Conservation (phyloP, 2,113 vertebrate species). For the Hipposideros armiger region DNA sequence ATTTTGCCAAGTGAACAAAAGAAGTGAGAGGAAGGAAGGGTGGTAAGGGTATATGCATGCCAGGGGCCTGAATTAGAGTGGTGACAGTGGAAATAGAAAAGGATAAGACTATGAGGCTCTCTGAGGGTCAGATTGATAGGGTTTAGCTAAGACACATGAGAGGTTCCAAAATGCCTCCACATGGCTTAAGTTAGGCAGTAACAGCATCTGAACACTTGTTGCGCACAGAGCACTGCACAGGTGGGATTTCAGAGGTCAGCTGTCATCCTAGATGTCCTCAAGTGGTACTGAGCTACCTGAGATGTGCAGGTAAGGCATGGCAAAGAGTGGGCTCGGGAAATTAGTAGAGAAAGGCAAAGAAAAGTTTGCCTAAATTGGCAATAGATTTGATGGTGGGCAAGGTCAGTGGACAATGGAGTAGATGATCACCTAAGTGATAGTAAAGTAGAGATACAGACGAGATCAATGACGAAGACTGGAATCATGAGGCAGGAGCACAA, state of each 20-base stretch:
- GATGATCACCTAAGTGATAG: not conserved
- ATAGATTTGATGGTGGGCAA: slow-evolving; percentile 21
- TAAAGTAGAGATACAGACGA: not conserved
- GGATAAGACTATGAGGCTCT: not conserved
- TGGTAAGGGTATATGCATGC: not conserved
- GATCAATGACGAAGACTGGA: not conserved
- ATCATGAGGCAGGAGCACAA: not conserved
- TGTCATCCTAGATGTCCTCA: slow-evolving; percentile 9
- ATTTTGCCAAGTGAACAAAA: slow-evolving; percentile 29
- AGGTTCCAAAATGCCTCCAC: slow-evolving; percentile 17
- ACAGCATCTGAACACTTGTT: slow-evolving; percentile 23
- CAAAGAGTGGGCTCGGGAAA: not conserved
- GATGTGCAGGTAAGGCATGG: not conserved
- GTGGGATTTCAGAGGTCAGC: not conserved
- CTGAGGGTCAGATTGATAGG: not conserved
- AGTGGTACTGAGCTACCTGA: not conserved
- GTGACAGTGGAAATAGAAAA: slow-evolving; percentile 9
- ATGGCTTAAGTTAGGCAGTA: slow-evolving; percentile 12
- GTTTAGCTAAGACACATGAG: slow-evolving; percentile 1
- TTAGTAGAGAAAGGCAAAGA: not conserved
- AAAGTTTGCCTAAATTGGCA: slow-evolving; percentile 31
- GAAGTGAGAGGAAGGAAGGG: slow-evolving; percentile 1
- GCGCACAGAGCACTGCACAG: not conserved
- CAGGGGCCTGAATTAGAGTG: not conserved
- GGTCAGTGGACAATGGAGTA: slow-evolving; percentile 8